Percentiles rank a stretch among this genome's conserved stretches.
Conservation (phyloP, 1,140 invertebrate species). For the Stenopsyche tienmushanensis region DNA sequence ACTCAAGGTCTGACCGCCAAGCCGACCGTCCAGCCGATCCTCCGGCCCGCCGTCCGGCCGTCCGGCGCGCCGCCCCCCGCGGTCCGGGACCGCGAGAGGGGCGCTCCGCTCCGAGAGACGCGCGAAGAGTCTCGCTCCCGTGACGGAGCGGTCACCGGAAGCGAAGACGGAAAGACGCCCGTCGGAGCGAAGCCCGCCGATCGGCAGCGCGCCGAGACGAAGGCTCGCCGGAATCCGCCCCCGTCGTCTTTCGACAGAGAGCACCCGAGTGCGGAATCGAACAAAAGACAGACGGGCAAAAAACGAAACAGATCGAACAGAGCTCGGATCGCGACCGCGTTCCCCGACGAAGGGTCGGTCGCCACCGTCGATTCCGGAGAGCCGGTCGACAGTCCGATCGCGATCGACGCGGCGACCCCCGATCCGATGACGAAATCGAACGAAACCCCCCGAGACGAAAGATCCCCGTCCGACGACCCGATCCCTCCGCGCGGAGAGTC, state of each 20-base stretch:
- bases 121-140: constrained; percentile 45
- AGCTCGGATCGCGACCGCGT: constrained; percentile 14
- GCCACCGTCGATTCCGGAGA: constrained; percentile 30
- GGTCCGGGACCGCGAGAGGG: not conserved
- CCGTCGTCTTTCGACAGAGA: too few relatives aligned
- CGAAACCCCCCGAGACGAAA: constrained; percentile 35
- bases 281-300: constrained; percentile 30
- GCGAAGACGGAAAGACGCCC: constrained; percentile 38
- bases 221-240: constrained; percentile 12
- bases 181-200: constrained; percentile 39
- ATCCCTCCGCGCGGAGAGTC: too few relatives aligned
- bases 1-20: constrained; percentile 63
- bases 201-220: constrained; percentile 31
- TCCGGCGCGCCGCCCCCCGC: constrained; percentile 49
- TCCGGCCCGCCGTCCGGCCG: constrained; percentile 59
- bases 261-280: not conserved
- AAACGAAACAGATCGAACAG: constrained; percentile 37
- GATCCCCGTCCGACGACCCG: constrained; percentile 44
- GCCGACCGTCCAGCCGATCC: constrained; percentile 59
- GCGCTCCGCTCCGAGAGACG: not conserved
- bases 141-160: constrained; percentile 44
- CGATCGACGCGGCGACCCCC: constrained; percentile 14
- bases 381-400: constrained; percentile 24
- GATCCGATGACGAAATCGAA: constrained; percentile 1
- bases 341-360: constrained; percentile 20